Percentiles rank a stretch among this genome's conserved stretches.
These are phyloP conservation scores for Diceros bicornis DNA, from an alignment of 2,797 vertebrate genomes.

Conservation along the genomic window DNA sequence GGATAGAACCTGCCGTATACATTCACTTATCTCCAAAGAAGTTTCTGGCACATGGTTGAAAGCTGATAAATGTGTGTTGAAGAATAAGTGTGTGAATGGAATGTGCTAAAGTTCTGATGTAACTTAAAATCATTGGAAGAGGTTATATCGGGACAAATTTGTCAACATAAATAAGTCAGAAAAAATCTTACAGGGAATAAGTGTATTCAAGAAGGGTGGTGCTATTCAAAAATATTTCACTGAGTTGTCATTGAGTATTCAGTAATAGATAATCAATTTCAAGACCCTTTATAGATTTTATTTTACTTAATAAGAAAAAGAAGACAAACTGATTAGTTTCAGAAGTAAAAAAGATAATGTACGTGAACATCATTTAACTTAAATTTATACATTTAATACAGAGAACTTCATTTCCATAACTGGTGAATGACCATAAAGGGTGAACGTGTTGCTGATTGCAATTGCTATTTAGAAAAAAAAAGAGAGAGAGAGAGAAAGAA, in stretches of 20 bases:
- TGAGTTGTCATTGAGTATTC: background rate
- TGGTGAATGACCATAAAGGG: background rate
- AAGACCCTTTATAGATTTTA: background rate
- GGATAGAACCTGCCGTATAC: background rate
- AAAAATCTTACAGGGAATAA: background rate
- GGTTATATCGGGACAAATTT: background rate
- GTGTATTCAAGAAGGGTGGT: background rate
- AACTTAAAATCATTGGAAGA: background rate
- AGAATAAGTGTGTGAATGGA: background rate
- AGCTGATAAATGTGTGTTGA: background rate
- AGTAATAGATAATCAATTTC: background rate
- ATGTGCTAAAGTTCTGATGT: background rate
- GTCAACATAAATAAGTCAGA: background rate
- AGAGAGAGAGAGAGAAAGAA: background rate
- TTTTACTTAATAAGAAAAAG: constrained; percentile 31
- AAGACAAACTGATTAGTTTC: background rate
- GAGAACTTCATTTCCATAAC: constrained; percentile 47
- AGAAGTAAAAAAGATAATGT: background rate
- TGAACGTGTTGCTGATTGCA: background rate
- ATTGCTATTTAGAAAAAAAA: background rate
- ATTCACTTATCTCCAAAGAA: background rate
- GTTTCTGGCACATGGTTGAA: background rate
- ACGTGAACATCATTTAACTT: background rate
- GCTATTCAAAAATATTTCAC: background rate
- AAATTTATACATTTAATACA: background rate